Base-by-base conservation (phyloP, 2,797 vertebrate genomes). In the Mormyrops attenuatus region DNA sequence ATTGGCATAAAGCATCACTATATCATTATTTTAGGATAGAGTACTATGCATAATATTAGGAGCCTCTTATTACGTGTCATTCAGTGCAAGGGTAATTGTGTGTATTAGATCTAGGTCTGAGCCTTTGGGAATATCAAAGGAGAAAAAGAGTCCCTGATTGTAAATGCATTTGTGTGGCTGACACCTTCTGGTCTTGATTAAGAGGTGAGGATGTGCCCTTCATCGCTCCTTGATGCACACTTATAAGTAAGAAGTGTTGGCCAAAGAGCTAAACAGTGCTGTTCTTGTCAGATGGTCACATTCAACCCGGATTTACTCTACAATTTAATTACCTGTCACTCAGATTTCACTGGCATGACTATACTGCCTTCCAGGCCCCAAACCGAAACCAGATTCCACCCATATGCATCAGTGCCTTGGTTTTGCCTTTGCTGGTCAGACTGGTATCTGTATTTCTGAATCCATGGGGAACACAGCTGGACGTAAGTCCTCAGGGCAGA, bases 311-410 rank as follows among this genome's bases (percentile, higher is more conserved):
- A 50, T 50, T 89, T 66, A 57, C 85, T 49, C 30, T 20, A 50
- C 38, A 34, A 57, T 87, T 89, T 86, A 86, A 89, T 87, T 87
- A 55, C 22, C 85, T 44, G 60, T 89, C 84, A 73, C 57, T 87
- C 89, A 89, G 30, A 89, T 73, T 89, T 69, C 60, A 34, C 60
- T 69, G 44, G 89, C 26, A 63, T 60, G 44, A 11, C 17, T 52
- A 73, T 20, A n/a, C 30, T 22, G 22, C 84, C 84, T 49, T 47
- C 9, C n/a, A 63, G 7, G 53, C 41, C 88, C 8, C 41, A 20
- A 22, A 22, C 57, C 17, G 26, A 30, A 55, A 22, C 57, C 57
- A 8, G 57, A 60, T 60, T 60, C 34, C n/a, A 17, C 17, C 13
- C 87, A 22, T 66, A 30, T 26, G 26, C 85, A 52, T 22, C n/a